Conservation (phyloP, 2,888 invertebrate genomes). For the Luffia ferchaultella region DNA sequence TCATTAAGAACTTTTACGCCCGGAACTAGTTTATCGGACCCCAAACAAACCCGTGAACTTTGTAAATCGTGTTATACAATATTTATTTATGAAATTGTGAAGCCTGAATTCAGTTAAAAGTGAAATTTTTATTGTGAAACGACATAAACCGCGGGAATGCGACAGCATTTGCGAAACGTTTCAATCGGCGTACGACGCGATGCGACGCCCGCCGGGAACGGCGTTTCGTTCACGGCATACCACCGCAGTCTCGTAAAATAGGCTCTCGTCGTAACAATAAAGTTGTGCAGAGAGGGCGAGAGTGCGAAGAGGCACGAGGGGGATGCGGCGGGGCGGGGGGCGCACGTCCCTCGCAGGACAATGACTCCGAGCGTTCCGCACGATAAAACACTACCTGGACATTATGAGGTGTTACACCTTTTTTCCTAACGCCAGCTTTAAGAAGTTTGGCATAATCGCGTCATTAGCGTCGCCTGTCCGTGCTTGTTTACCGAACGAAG, state of each 20-base stretch:
- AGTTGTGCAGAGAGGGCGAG: no score
- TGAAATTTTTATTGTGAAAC: no score
- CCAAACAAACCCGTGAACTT: not conserved
- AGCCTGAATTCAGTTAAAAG: no score
- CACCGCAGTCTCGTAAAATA: not conserved
- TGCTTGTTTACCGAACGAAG: constrained; percentile 30
- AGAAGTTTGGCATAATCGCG: constrained; percentile 30
- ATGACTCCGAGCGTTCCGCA: constrained; percentile 62
- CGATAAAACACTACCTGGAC: constrained; percentile 55
- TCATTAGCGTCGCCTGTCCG: constrained; percentile 34
- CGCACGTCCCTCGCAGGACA: constrained; percentile 47
- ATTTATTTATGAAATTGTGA: no score
- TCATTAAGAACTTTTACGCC: not conserved
- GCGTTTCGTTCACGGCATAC: not conserved
- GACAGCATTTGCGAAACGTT: no score
- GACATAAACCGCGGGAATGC: no score
- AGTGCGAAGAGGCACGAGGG: constrained; percentile 5
- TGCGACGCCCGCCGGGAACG: no score
- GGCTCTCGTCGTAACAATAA: not conserved
- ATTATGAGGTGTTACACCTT: constrained; percentile 41
- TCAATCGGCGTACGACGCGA: no score
- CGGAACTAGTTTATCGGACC: not conserved
- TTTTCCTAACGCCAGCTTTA: constrained; percentile 26
- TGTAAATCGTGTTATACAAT: not conserved
- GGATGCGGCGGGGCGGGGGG: constrained; percentile 8